Evolutionary conservation across 2,888 invertebrate species (phyloP).

Genomic region (Ferdinandea cuprea): DNA sequence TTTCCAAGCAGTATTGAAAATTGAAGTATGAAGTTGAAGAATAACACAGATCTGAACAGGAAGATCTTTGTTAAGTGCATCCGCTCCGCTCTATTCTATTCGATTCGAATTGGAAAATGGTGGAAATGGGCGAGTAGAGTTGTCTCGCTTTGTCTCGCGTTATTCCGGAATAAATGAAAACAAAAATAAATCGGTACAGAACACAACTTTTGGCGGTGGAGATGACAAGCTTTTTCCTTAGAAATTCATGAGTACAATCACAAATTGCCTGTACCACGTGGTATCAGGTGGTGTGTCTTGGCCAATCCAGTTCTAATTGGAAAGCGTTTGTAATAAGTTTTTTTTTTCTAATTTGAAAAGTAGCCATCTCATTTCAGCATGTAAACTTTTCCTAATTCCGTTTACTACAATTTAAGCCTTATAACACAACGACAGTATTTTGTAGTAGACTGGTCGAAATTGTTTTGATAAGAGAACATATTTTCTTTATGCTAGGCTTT

Average conservation of each 20-base stretch:
- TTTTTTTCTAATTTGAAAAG: neutral
- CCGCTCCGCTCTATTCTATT: slow-evolving; percentile 21
- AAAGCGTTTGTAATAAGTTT: neutral
- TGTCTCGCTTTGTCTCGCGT: slow-evolving; percentile 19
- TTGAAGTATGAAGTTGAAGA: no score
- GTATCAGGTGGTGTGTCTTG: neutral
- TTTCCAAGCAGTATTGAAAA: slow-evolving; percentile 73
- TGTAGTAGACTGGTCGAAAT: no score
- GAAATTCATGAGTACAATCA: no score
- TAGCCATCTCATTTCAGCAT: neutral
- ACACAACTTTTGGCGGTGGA: neutral
- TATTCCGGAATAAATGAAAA: neutral
- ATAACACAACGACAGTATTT: no score
- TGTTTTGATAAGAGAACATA: no score
- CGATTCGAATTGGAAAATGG: slow-evolving; percentile 61
- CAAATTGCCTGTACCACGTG: neutral
- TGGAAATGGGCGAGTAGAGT: slow-evolving; percentile 24
- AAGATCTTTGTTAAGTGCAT: slow-evolving; percentile 43
- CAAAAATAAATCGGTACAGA: neutral
- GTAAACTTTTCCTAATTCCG: neutral
- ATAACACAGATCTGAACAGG: slow-evolving; percentile 32
- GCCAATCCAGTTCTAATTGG: neutral
- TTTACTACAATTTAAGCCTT: no score
- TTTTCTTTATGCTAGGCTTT: no score
- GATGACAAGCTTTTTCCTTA: no score